Base-by-base conservation (phyloP, 2,888 invertebrate genomes). In the Luperina testacea region DNA sequence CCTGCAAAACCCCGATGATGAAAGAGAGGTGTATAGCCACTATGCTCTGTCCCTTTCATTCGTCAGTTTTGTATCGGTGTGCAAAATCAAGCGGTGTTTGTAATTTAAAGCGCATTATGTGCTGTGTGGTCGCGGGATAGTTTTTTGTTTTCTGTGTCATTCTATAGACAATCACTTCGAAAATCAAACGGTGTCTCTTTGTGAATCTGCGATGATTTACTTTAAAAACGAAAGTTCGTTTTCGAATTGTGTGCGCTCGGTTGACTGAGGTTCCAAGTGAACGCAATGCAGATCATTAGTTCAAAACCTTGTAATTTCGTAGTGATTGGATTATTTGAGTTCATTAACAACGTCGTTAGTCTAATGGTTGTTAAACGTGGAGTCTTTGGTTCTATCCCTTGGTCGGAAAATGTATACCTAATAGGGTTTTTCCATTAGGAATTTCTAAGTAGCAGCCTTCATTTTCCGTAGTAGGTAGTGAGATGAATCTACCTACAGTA, bases 11-110 rank as follows among this genome's bases (percentile, higher is more conserved):
- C 42, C 57, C 82, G 27, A 82, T 80, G 80, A 80, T 42, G 76
- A 80, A 9, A 45, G 76, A 76, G 80, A 61, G 48, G 20, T 53
- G 51, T 61, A 61, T 20, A 65, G 27, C 24, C n/a, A 15, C 15
- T 17, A 45, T 32, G 11, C 38, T 17, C 20, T 9, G 8, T 82
- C 80, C 5, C 61, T 61, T 27, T 80, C 65, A 24, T 27, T 4
- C 59, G n/a, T 76, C 76, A 68, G 7, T 75, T 45, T 78, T 27
- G 79, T 67, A 45, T 32, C 67, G n/a, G 32, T 38, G 59, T 51
- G 82, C 65, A 67, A 67, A 82, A 76, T 82, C n/a, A 32, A 59
- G 45, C n/a, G 11, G 3, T 1, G 61, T 53, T 75, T 80, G 82
- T 32, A 76, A 82, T 61, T 67, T 67, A 6, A 42, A 77, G n/a